Base-by-base conservation (phyloP, 1,140 invertebrate species). In the Drosophila nigromelanica region DNA sequence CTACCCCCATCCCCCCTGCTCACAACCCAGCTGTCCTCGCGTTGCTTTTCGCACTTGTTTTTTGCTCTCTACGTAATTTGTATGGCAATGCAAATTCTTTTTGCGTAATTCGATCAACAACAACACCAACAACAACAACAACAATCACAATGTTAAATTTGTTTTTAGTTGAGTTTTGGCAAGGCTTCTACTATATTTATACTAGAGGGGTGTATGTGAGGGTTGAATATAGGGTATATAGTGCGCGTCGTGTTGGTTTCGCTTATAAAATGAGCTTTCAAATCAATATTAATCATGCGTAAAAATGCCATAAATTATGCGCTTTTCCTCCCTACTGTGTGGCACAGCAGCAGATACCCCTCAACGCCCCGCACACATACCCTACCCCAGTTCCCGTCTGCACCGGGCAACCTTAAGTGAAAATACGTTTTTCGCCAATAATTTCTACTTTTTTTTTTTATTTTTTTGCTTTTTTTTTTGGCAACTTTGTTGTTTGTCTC, bases 201-300 rank as follows among this genome's bases (percentile, higher is more conserved):
- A 66, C 58, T 33, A 33, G 30, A 33, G 30, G 30, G 5, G 30
- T 33, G 30, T 8, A 0, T 33, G 30, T 33, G 11, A 8, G 14
- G 30, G 30, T 4, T 50, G 30, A 11, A n/a, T 39, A 52, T 61
- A 69, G 35, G 35, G 30, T 60, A 68, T 69, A 45, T 33, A 11
- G 18, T 47, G 45, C 10, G n/a, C 30, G 30, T 47, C 42, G 14
- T 37, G 3, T 59, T 35, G 18, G 59, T 48, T 62, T 45, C 68
- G 61, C 55, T 73, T 55, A 59, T 47, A 64, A 70, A 78, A 80
- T 67, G 69, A 74, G 77, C 89, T 90, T 73, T 90, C 73, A 90
- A 90, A 90, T 90, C 78, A 69, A 86, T 82, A 90, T 90, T 86
- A 90, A 90, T 90, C 89, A 90, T 89, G 83, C 85, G 76, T 70